Percentiles rank a stretch among this genome's conserved stretches.
Evolutionary conservation across 2,888 invertebrate genomes (phyloP).

Genomic region (Ectemnius continuus): DNA sequence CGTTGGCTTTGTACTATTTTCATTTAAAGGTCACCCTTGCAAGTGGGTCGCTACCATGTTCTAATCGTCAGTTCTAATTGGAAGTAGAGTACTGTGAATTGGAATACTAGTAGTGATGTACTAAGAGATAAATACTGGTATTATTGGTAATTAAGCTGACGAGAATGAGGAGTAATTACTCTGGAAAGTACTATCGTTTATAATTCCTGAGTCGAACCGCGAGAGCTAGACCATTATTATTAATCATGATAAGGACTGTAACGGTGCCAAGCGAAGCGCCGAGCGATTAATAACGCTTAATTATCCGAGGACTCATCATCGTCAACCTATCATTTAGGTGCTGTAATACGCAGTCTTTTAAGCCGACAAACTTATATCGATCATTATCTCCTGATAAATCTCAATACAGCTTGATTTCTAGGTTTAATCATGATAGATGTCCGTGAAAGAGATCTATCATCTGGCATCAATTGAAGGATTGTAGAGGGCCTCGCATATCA

Average conservation of each 20-base stretch:
- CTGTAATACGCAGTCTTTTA: neutral
- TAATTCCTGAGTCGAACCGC: neutral
- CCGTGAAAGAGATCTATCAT: too few species aligned
- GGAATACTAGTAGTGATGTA: neutral
- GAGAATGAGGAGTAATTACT: slow-evolving; percentile 4
- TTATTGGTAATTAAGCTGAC: neutral
- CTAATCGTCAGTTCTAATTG: neutral
- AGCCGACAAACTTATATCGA: neutral
- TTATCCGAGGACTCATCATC: neutral
- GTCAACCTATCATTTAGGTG: too few species aligned
- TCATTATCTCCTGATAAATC: too few species aligned
- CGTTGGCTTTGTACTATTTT: too few species aligned
- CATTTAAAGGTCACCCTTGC: too few species aligned
- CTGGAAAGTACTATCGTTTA: neutral
- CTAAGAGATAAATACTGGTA: too few species aligned
- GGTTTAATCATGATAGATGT: too few species aligned
- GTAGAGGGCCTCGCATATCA: too few species aligned
- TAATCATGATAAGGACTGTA: neutral
- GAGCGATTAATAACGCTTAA: slow-evolving; percentile 3
- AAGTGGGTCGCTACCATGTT: too few species aligned
- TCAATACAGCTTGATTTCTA: too few species aligned
- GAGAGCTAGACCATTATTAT: neutral
- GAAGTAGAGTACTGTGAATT: neutral
- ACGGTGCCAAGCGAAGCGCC: neutral
- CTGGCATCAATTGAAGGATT: too few species aligned